Evolutionary conservation across 1,140 invertebrate species (phyloP).

Genomic region (Frieseomelitta varia): DNA sequence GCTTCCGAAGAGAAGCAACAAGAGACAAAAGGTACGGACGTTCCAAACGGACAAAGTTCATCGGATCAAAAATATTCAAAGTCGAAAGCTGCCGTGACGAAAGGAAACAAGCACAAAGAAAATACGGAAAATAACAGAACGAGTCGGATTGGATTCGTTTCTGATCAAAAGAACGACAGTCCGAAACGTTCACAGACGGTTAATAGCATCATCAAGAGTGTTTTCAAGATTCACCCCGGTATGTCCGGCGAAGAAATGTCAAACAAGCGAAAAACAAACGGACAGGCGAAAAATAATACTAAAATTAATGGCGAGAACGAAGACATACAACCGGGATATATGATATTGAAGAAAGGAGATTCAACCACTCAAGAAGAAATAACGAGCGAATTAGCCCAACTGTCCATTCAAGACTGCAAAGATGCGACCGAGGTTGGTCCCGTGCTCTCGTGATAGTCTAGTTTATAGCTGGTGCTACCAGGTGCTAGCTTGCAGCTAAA

Average conservation of each 20-base stretch:
- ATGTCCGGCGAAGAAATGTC: constrained; percentile 53
- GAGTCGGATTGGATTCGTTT: constrained; percentile 33
- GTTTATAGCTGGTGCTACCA: constrained; percentile 44
- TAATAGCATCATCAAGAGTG: constrained; percentile 73
- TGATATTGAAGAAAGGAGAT: constrained; percentile 73
- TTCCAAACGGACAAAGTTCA: constrained; percentile 24
- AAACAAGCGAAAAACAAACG: constrained; percentile 66
- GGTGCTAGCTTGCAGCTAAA: constrained; percentile 55
- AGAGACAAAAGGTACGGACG: constrained; percentile 41
- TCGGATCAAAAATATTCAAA: constrained; percentile 36
- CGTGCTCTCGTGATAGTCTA: constrained; percentile 77
- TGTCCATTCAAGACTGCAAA: constrained; percentile 77
- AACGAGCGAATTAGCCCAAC: constrained; percentile 69
- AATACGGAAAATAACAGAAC: constrained; percentile 42
- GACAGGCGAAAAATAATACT: constrained; percentile 59
- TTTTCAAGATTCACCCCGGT: constrained; percentile 71
- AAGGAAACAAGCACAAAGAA: constrained; percentile 52
- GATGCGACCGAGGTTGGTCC: constrained; percentile 69
- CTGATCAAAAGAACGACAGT: constrained; percentile 59
- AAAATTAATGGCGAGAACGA: constrained; percentile 59
- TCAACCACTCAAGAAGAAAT: constrained; percentile 65
- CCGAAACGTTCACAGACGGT: constrained; percentile 72
- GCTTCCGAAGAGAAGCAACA: constrained; percentile 34
- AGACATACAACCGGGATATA: constrained; percentile 67
- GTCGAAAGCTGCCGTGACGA: constrained; percentile 19